Conservation (phyloP, 2,113 vertebrate genomes). For the Centropus unirufus region DNA sequence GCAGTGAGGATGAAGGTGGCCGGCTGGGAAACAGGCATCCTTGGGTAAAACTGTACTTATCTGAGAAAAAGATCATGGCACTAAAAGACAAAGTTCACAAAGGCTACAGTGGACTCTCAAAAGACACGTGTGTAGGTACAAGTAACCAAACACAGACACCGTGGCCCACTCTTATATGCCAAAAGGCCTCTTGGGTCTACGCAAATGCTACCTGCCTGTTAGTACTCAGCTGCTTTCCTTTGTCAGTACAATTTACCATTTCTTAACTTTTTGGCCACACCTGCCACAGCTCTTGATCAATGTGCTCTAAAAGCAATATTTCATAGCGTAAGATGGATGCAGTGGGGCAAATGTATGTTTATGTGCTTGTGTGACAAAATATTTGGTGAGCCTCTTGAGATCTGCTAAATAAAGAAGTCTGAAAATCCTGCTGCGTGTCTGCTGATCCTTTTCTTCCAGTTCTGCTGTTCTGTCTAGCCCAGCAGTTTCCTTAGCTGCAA, state of each 20-base stretch:
- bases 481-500: neutral
- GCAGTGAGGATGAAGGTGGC: neutral
- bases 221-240: neutral
- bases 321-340: neutral
- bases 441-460: neutral
- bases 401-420: neutral
- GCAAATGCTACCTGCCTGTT: neutral
- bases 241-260: rapidly evolving
- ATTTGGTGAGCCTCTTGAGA: neutral
- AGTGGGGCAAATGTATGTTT: neutral
- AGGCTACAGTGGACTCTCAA: neutral
- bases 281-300: neutral
- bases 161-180: neutral
- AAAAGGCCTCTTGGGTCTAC: neutral
- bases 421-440: neutral
- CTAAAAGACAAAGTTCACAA: neutral
- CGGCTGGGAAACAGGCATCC: neutral
- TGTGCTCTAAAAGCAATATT: neutral
- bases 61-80: neutral
- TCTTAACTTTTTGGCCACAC: neutral
- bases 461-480: neutral
- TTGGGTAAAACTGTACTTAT: neutral
- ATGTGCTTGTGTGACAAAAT: neutral
- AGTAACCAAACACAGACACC: neutral
- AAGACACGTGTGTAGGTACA: neutral